Conservation (phyloP, 2,797 vertebrate species). For the Argentina silus region DNA sequence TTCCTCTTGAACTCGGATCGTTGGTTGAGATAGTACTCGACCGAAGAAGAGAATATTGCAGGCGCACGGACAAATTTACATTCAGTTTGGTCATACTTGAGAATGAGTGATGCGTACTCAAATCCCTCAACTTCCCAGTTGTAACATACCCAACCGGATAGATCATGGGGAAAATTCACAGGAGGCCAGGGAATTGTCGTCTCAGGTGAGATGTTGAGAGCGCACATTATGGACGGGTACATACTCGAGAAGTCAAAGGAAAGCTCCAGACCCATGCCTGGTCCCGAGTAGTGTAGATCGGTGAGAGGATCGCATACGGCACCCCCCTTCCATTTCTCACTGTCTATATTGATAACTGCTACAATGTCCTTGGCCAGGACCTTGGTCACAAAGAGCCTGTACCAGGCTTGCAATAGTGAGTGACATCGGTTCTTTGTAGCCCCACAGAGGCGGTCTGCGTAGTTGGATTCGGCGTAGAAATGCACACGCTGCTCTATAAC, state of each 20-base stretch:
- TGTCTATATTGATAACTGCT: no score
- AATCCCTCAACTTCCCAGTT: conserved; percentile 33
- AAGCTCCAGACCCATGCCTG: conserved; percentile 28
- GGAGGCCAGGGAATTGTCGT: conserved; percentile 29
- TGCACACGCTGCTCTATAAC: conserved; percentile 37
- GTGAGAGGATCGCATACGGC: conserved; percentile 27
- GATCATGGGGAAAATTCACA: neutral
- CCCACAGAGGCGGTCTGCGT: neutral
- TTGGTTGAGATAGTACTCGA: conserved; percentile 18
- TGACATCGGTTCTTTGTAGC: neutral
- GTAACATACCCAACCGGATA: conserved; percentile 26
- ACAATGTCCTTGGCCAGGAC: neutral
- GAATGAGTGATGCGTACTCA: neutral
- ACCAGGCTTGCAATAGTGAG: neutral
- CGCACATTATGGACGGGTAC: conserved; percentile 44
- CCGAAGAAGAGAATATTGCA: neutral
- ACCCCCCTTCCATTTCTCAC: conserved; percentile 8
- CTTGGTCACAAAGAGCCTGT: neutral
- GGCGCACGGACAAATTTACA: neutral
- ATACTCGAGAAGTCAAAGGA: conserved; percentile 35
- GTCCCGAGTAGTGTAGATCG: conserved; percentile 22
- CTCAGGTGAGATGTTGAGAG: conserved; percentile 37
- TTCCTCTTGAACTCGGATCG: neutral
- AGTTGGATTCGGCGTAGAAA: neutral
- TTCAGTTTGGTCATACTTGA: conserved; percentile 10